Base-by-base conservation (phyloP, 2,888 invertebrate species). In the Nymphalis polychloros region DNA sequence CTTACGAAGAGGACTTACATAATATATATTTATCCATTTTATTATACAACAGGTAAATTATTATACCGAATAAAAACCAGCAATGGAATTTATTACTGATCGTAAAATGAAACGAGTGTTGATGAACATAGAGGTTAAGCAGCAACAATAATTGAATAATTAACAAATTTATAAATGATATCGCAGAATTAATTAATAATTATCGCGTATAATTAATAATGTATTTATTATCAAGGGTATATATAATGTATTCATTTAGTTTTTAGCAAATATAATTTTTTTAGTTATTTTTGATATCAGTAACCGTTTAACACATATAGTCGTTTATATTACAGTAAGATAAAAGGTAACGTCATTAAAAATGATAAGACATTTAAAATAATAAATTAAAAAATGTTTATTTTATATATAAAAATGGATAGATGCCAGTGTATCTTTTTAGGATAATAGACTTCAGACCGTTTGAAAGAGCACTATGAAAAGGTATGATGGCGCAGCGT, bases 131-230 rank as follows among this genome's bases (percentile, higher is more conserved):
- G 17, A 19, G 27, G 19, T 53, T 4, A 19, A 20, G 19, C 10
- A 35, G 57, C 35, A 19, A 19, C 13, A 35, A 41, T 8, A 31
- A 57, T 19, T 41, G 10, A 41, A 35, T 57, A 19, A 2, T 57
- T 10, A 35, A 1, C 35, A 8, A 0, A 19, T 8, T 10, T 10
- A 35, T 57, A 57, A 57, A 19, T 41, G 35, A 31, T 31, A 31
- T 55, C 19, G 19, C 41, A 41, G 31, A 55, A 55, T 27, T 31
- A 19, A 35, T 57, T 17, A 41, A 19, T 41, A 57, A 8, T 55
- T 31, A 55, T 31, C 27, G 53, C 20, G 27, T 61, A 53, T 48
- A 55, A 55, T 31, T 48, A 55, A 55, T n/a, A 31, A 50, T 20
- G 50, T 10, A 19, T 20, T 52, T 23, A 19, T 50, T 50, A 13